A percentile compares a stretch with the other conserved stretches of the same genome.
Evolutionary conservation across 2,888 invertebrate genomes (phyloP).

Genomic region (Yponomeuta plumbellus): DNA sequence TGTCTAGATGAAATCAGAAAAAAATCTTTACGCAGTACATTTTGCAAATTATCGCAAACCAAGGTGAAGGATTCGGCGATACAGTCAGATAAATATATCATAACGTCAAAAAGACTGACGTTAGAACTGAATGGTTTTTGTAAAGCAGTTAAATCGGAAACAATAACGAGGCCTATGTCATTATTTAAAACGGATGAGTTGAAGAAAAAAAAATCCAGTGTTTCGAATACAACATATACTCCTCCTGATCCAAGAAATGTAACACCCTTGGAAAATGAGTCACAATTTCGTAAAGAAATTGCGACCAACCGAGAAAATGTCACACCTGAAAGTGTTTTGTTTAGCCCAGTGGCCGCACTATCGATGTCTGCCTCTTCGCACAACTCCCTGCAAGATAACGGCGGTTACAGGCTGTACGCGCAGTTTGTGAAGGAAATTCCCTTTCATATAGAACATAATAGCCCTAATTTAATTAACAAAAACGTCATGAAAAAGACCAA

Average conservation of each 20-base stretch:
- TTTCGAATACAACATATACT: not conserved
- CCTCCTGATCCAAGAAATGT: not conserved
- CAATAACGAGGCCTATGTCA: slow-evolving; percentile 42
- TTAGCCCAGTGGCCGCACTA: slow-evolving; percentile 10
- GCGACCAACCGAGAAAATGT: not conserved
- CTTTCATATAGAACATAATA: not conserved
- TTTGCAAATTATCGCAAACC: slow-evolving; percentile 12
- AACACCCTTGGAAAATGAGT: not conserved
- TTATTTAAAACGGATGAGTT: not conserved
- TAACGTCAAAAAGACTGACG: slow-evolving; percentile 52
- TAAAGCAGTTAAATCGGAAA: slow-evolving; percentile 56
- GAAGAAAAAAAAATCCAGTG: not conserved
- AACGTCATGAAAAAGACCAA: not conserved
- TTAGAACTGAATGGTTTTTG: slow-evolving; percentile 43
- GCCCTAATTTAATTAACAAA: not conserved
- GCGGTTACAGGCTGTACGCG: not conserved
- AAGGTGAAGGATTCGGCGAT: not conserved
- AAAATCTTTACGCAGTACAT: slow-evolving; percentile 33
- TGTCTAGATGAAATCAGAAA: slow-evolving; percentile 56
- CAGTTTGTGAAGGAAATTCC: slow-evolving; percentile 5
- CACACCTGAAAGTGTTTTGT: slow-evolving; percentile 9
- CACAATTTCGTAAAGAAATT: not conserved
- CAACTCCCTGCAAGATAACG: not conserved
- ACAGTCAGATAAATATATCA: slow-evolving; percentile 27
- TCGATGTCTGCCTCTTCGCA: not conserved